Evolutionary conservation across 2,888 invertebrate species (phyloP).

Genomic region (Oxytorus armatus): DNA sequence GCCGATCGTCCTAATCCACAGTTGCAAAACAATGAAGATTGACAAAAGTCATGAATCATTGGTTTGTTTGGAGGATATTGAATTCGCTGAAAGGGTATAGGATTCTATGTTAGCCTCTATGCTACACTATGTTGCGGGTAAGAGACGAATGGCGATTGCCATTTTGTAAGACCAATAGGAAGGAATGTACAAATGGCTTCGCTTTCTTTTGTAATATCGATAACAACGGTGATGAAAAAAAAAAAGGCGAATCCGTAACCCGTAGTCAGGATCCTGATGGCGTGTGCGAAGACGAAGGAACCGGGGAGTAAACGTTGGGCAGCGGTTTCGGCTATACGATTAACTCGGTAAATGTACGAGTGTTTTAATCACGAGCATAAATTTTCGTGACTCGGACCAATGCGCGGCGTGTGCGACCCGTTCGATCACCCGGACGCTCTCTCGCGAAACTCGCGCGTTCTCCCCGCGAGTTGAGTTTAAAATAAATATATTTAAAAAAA

Average conservation of each 20-base stretch:
- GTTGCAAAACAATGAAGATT: too few species aligned
- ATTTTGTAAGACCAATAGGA: too few species aligned
- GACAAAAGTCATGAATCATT: too few species aligned
- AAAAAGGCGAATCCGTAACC: conserved; percentile 2
- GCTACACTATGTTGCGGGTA: too few species aligned
- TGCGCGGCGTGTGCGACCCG: conserved; percentile 58
- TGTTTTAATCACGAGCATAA: conserved; percentile 59
- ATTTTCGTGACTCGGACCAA: conserved; percentile 55
- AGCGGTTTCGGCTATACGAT: too few species aligned
- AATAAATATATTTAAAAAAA: background rate
- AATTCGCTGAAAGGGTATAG: too few species aligned
- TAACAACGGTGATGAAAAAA: background rate
- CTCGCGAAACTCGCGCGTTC: conserved; percentile 54
- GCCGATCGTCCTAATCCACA: too few species aligned
- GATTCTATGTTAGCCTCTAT: too few species aligned
- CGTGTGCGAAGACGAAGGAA: conserved; percentile 1
- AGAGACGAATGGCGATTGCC: too few species aligned
- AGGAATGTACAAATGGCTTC: background rate
- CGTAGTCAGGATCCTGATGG: background rate
- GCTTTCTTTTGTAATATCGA: background rate
- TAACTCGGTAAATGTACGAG: conserved; percentile 46
- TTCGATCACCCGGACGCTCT: conserved; percentile 55
- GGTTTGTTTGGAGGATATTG: too few species aligned
- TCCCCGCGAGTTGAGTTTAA: conserved; percentile 15
- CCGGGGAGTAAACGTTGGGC: conserved; percentile 33